Base-by-base conservation (phyloP, 2,888 invertebrate species). In the Galerucella calmariensis region DNA sequence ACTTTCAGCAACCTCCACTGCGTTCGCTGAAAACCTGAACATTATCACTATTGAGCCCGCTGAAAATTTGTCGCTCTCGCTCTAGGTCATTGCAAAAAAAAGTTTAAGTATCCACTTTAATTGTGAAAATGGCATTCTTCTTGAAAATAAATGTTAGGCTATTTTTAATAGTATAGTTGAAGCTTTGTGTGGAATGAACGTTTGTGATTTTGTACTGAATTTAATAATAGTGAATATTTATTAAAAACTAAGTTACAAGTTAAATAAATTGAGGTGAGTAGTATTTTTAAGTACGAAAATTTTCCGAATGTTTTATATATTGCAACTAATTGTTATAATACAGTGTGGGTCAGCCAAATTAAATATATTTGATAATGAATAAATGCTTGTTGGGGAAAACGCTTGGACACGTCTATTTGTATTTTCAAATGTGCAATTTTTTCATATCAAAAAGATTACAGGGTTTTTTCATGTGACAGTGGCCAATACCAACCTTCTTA, bases 1-100 rank as follows among this genome's bases (percentile, higher is more conserved):
- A 69, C 44, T 63, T 68, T 69, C 73, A 68, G 63, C 68, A n/a
- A 35, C 68, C 62, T 35, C 27, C 69, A 65, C 10, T 27, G 56
- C 41, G 44, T 14, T 53, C 58, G 41, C 46, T 58, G 73, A 69
- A 56, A 12, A 48, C 44, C 16, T 12, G 61, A 58, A 10, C 16
- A 24, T 58, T 41, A 9, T n/a, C 27, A 27, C n/a, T n/a, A 14
- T 5, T 44, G 27, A 27, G 11, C n/a, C 20, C 46, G 69, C 61
- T 20, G 58, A 61, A 69, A 44, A 12, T 11, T 2, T n/a, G 8
- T 14, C 24, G 41, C 4, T 24, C 10, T 16, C 62, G 63, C 63
- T 51, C 51, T 51, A n/a, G 27, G 44, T 58, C 1, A 8, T 58
- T 1, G 20, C 2, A 58, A 58, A 58, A 16, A 8, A 20, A 20